Conservation (phyloP, 2,888 invertebrate species). For the Thysanoteuthis rhombus region DNA sequence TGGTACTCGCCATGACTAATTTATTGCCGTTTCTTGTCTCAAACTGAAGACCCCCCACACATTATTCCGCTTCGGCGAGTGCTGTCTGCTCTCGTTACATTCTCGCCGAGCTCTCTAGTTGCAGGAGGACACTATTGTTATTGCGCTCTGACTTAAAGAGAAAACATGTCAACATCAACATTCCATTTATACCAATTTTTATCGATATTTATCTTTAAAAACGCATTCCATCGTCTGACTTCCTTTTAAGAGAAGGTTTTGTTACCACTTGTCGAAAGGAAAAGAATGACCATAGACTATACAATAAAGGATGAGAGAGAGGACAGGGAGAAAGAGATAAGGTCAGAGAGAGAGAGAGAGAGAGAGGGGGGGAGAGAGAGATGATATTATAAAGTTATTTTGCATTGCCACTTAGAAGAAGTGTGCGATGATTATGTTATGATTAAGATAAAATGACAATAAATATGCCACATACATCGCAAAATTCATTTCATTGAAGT, state of each 20-base stretch:
- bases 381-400: not conserved
- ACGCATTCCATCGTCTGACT: not conserved
- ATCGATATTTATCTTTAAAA: conserved; percentile 12
- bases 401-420: not conserved
- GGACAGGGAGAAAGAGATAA: not conserved
- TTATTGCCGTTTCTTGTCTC: not conserved
- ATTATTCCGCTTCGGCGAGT: not conserved
- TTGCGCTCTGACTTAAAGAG: not conserved
- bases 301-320: not conserved
- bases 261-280: not conserved
- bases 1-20: not conserved
- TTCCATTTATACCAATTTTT: not conserved
- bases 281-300: not conserved
- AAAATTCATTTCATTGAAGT: not conserved
- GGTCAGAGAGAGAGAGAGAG: not conserved
- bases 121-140: not conserved
- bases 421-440: not conserved
- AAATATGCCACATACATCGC: not conserved
- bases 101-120: not conserved
- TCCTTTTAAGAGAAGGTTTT: not conserved
- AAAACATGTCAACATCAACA: conserved; percentile 12
- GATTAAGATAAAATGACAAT: not conserved
- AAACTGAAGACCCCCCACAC: not conserved
- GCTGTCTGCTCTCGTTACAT: not conserved
- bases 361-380: not conserved